Conservation (phyloP, 2,797 vertebrate genomes). For the Vespertilio murinus region DNA sequence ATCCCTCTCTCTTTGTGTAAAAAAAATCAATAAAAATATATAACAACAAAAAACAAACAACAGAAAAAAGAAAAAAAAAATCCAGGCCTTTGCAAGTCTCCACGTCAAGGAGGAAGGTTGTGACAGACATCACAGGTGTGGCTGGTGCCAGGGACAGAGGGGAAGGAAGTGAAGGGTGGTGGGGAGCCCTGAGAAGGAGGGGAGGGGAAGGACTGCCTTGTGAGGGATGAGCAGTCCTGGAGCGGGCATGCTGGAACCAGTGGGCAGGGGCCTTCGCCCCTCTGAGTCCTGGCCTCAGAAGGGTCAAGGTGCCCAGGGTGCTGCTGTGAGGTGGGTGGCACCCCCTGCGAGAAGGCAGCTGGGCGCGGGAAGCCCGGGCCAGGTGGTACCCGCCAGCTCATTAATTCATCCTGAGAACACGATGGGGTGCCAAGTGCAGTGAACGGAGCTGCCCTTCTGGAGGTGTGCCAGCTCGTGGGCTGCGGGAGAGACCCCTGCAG, state of each 20-base stretch:
- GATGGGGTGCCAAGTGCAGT: background rate
- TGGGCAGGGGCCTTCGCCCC: background rate
- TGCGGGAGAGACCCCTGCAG: background rate
- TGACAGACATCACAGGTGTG: background rate
- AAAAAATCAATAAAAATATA: no score
- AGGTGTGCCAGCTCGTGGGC: background rate
- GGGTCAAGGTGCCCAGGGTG: background rate
- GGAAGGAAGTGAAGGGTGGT: background rate
- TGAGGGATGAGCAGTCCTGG: background rate
- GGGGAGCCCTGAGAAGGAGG: background rate
- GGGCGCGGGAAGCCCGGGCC: background rate
- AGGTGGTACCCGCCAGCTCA: no score
- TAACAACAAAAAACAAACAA: no score
- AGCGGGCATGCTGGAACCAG: background rate
- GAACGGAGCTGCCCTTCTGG: background rate
- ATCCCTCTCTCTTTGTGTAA: no score
- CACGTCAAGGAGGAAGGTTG: background rate
- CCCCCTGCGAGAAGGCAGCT: background rate
- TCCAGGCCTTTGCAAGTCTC: accelerated
- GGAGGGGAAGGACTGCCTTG: accelerated
- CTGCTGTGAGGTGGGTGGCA: background rate
- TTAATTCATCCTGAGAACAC: background rate
- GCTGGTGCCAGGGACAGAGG: background rate
- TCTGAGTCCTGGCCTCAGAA: background rate
- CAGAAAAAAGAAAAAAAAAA: no score